Evolutionary conservation across 2,888 invertebrate species (phyloP).

Genomic region (Psococerastis gibbosa): DNA sequence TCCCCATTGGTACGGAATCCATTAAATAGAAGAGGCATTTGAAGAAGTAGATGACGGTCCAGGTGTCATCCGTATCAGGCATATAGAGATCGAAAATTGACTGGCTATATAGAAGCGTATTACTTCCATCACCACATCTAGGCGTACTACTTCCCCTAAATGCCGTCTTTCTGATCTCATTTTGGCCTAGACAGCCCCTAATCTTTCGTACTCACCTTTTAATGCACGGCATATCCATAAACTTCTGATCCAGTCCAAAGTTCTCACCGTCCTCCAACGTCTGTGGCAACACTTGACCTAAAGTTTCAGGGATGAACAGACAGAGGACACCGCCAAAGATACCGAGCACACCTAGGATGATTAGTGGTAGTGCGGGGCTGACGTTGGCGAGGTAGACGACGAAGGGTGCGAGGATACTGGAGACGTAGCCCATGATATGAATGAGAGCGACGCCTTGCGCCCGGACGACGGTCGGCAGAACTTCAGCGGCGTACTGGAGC

Average conservation of each 20-base stretch:
- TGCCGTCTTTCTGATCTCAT: too few species aligned
- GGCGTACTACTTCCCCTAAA: too few species aligned
- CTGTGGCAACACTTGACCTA: constrained; percentile 70
- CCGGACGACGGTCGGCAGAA: constrained; percentile 69
- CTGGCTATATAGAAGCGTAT: background rate
- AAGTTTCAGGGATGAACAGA: constrained; percentile 65
- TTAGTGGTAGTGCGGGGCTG: constrained; percentile 49
- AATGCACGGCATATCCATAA: constrained; percentile 66
- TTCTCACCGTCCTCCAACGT: constrained; percentile 71
- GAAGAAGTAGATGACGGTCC: too few species aligned
- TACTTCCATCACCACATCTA: too few species aligned
- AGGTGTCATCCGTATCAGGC: too few species aligned
- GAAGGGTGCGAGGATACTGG: constrained; percentile 65
- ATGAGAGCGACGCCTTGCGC: constrained; percentile 74
- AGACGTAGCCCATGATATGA: constrained; percentile 75
- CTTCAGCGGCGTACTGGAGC: constrained; percentile 72
- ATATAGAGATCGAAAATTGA: too few species aligned
- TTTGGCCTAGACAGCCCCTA: background rate
- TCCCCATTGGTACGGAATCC: too few species aligned
- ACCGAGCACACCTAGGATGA: constrained; percentile 48
- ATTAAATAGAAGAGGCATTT: too few species aligned
- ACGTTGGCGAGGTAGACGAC: constrained; percentile 63
- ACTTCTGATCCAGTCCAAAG: constrained; percentile 58
- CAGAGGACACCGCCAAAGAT: constrained; percentile 56
- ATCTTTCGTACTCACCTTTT: constrained; percentile 36